These are phyloP conservation scores for Epinephelus coioides DNA, from an alignment of 2,797 vertebrate species.

Conservation along the genomic window DNA sequence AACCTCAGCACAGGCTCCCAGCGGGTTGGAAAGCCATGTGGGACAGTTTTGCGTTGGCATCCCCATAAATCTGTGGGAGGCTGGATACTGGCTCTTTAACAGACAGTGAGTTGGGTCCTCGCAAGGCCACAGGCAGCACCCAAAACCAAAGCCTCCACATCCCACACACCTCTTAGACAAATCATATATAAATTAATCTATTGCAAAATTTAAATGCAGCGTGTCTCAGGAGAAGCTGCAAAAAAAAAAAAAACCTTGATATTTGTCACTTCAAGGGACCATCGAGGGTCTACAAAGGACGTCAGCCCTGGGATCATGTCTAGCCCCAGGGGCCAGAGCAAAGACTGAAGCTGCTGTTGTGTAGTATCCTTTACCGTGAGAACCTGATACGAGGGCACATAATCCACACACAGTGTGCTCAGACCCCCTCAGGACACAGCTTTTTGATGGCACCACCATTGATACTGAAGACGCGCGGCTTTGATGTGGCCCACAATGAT, in stretches of 20 bases:
- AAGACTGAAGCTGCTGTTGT: conserved; percentile 81
- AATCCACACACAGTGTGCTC: conserved; percentile 83
- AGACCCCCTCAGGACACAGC: conserved; percentile 79
- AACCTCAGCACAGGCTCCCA: conserved; percentile 76
- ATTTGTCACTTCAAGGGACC: conserved; percentile 79
- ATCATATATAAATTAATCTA: not conserved
- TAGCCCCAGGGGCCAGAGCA: conserved; percentile 75
- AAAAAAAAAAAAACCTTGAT: conserved; percentile 47
- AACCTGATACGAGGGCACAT: conserved; percentile 82
- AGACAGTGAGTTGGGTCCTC: conserved; percentile 71
- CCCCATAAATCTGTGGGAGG: conserved; percentile 84
- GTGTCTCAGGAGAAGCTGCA: conserved; percentile 8
- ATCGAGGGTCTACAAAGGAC: conserved; percentile 76
- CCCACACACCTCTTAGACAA: conserved; percentile 19
- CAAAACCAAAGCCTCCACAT: conserved; percentile 38
- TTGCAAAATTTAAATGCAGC: not conserved
- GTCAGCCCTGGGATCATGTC: conserved; percentile 82
- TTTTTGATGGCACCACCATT: conserved; percentile 83
- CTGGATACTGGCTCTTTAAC: conserved; percentile 77
- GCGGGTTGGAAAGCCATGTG: conserved; percentile 80
- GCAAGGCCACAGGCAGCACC: conserved; percentile 69
- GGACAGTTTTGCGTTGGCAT: conserved; percentile 86
- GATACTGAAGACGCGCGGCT: conserved; percentile 80
- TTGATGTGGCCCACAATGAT: conserved; percentile 84
- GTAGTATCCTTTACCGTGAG: conserved; percentile 86